These are phyloP conservation scores for Temnothorax unifasciatus DNA, from an alignment of 2,888 invertebrate genomes.

Conservation along the genomic window DNA sequence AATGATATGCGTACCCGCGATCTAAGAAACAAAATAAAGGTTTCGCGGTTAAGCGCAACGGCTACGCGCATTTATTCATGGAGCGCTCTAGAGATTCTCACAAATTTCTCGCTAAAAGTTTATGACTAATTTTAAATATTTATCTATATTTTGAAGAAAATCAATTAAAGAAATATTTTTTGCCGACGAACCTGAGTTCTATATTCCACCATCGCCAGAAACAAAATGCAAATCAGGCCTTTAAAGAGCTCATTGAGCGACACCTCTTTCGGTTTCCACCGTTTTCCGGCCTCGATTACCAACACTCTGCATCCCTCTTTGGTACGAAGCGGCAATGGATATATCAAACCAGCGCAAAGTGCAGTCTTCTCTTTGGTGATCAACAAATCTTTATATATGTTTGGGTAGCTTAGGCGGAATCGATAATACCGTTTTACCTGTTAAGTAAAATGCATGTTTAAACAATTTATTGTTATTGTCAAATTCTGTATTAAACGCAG, in stretches of 20 bases:
- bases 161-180: background rate
- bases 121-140: background rate
- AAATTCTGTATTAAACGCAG: background rate
- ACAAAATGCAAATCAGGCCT: conserved; percentile 90
- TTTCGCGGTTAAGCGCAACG: background rate
- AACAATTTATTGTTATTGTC: background rate
- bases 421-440: conserved; percentile 92
- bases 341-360: conserved; percentile 90
- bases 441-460: conserved; percentile 40
- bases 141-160: background rate
- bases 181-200: conserved; percentile 88
- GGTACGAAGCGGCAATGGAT: conserved; percentile 91
- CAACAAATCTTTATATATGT: conserved; percentile 89
- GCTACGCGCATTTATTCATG: background rate
- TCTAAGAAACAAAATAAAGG: conserved; percentile 77
- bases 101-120: background rate
- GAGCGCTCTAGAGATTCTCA: background rate
- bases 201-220: conserved; percentile 93
- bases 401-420: conserved; percentile 89
- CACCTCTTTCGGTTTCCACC: conserved; percentile 92
- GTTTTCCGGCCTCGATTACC: conserved; percentile 90
- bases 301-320: conserved; percentile 90
- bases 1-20: conserved; percentile 91
- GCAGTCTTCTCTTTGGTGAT: conserved; percentile 89
- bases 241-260: conserved; percentile 90